Evolutionary conservation across 2,888 invertebrate genomes (phyloP).

Genomic region (Melieria picta): DNA sequence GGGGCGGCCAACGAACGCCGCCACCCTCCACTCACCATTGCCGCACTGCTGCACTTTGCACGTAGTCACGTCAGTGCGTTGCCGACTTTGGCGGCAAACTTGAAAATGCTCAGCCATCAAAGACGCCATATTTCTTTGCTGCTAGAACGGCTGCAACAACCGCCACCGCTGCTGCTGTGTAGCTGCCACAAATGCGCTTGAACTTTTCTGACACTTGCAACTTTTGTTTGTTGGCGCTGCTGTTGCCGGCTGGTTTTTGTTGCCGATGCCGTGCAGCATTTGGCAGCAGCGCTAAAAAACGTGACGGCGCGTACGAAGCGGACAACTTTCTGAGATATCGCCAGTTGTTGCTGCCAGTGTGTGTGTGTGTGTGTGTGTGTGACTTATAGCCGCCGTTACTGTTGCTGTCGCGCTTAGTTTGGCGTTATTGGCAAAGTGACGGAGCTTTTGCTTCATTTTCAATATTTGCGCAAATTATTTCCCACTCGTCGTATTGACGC

Average conservation of each 20-base stretch:
- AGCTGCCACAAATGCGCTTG: too few relatives aligned
- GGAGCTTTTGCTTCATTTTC: constrained; percentile 5
- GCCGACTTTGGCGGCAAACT: not conserved
- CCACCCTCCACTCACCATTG: not conserved
- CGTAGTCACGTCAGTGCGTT: constrained; percentile 11
- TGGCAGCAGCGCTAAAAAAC: too few relatives aligned
- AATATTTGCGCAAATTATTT: constrained; percentile 28
- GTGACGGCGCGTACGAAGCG: too few relatives aligned
- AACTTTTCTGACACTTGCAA: not conserved
- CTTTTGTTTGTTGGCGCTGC: too few relatives aligned
- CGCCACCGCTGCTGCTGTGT: too few relatives aligned
- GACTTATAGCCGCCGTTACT: not conserved
- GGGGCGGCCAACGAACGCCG: not conserved
- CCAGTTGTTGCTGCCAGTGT: too few relatives aligned
- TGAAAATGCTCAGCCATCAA: constrained; percentile 24
- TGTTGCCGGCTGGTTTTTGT: too few relatives aligned
- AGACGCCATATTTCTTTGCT: constrained; percentile 14
- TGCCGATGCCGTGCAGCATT: too few relatives aligned
- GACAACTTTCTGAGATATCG: too few relatives aligned
- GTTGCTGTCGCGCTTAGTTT: constrained; percentile 18
- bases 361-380: too few relatives aligned
- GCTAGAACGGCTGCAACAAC: not conserved
- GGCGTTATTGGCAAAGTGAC: not conserved
- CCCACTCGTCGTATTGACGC: not conserved
- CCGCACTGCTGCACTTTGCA: not conserved